phyloP scores from a whole-genome alignment of 2,113 vertebrate species.

The Herpailurus yagouaroundi region DNA sequence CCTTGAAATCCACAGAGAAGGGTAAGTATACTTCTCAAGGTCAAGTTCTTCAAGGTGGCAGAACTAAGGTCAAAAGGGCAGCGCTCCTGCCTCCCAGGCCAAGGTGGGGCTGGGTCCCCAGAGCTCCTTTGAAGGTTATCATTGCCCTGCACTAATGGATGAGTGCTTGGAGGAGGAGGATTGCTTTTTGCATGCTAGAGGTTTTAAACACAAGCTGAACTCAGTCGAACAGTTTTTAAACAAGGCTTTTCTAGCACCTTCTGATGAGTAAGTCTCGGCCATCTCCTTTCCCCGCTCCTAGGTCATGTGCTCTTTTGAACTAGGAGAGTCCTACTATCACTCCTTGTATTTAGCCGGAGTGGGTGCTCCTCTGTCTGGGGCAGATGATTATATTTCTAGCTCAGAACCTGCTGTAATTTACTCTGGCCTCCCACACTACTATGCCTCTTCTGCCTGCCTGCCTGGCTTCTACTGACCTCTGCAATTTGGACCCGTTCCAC shows the following conservation, averaged over 20 bases:
- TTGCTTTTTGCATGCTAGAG: neutral
- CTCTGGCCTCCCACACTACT: neutral
- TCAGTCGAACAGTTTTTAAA: neutral
- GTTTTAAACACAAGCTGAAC: neutral
- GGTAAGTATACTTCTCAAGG: neutral
- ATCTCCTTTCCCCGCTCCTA: neutral
- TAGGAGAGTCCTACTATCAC: neutral
- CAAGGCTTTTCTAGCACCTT: neutral
- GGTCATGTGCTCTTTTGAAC: neutral
- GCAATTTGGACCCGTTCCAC: neutral
- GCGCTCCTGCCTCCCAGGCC: neutral
- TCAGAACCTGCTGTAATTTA: neutral
- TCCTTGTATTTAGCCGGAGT: neutral
- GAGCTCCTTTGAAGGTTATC: neutral
- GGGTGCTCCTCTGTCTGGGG: neutral
- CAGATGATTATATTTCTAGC: neutral
- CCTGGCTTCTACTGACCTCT: neutral
- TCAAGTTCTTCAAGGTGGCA: neutral
- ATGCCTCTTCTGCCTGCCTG: neutral
- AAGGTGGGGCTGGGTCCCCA: neutral
- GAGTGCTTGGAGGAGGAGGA: neutral
- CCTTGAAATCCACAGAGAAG: neutral
- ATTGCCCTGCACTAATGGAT: neutral
- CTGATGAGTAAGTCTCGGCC: neutral
- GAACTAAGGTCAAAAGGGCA: neutral